Base-by-base conservation (phyloP, 2,797 vertebrate species). In the Masticophis lateralis region DNA sequence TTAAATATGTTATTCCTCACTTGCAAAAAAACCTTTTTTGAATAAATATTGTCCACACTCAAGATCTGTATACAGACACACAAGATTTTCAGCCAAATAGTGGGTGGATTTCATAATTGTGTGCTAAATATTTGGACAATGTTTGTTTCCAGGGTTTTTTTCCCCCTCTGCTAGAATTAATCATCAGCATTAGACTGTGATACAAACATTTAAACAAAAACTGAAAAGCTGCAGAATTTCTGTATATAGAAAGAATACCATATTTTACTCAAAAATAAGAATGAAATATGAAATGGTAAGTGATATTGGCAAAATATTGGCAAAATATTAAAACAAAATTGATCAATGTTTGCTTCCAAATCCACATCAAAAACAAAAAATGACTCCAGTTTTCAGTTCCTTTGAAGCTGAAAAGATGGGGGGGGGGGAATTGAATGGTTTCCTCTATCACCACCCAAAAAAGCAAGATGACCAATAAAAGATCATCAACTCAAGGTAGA, bases 181-280 rank as follows among this genome's bases (percentile, higher is more conserved):
- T 95, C 95, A 96, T 91, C 87, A 61, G 66, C 92, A 94, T 95
- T 51, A 61, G 20, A 56, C 11, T 28, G n/a, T 90, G 91, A 95
- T 55, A 79, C 16, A 69, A 53, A 87, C 83, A 79, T 0, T 90
- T 56, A 93, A 83, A 89, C 91, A 56, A 95, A 83, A 57, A 27
- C 11, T 27, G 22, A 16, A 47, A 66, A 91, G 4, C 11, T 0
- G 92, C 94, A 94, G 92, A 86, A 92, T 95, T 96, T 96, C 94
- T 91, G 86, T 25, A n/a, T 96, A 95, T 94, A 92, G 94, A 96
- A 96, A 96, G 88, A 94, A 3, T 27, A 0, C 0, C 2, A 16
- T 55, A 92, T 87, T 95, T 94, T 90, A 89, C 83, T 89, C 91
- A 83, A 69, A 55, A 74, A 22, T 28, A 94, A 93, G 94, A 93